Evolutionary conservation across 2,113 vertebrate species (phyloP).

Genomic region (Aegotheles bennettii): DNA sequence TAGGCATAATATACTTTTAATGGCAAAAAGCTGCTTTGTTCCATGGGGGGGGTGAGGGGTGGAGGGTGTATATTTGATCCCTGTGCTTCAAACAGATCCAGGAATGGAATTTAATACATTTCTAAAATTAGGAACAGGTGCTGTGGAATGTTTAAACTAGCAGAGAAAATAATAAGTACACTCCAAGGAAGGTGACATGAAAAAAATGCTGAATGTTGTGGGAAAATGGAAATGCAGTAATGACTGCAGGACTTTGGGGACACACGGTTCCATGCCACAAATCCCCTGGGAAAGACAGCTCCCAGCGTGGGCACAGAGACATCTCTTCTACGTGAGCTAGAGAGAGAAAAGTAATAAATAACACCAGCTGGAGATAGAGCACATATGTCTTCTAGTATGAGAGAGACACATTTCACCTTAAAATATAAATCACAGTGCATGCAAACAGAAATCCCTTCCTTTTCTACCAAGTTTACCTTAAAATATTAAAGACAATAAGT

Average conservation of each 20-base stretch:
- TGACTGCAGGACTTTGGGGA: neutral
- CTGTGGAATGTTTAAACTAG: constrained; percentile 37
- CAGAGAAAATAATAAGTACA: constrained; percentile 47
- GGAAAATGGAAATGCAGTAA: neutral
- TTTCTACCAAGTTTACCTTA: neutral
- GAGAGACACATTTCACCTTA: neutral
- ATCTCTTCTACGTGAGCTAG: neutral
- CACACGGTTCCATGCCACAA: neutral
- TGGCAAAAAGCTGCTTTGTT: constrained; percentile 51
- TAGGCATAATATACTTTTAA: constrained; percentile 18
- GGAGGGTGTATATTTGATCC: constrained; percentile 3
- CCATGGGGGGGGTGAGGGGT: neutral
- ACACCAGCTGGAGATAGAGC: neutral
- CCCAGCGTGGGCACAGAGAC: neutral
- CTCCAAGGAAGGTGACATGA: constrained; percentile 31
- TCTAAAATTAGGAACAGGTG: constrained; percentile 69
- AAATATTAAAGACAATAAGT: neutral
- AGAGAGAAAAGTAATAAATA: neutral
- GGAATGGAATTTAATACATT: constrained; percentile 61
- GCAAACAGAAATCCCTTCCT: neutral
- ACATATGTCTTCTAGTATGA: neutral
- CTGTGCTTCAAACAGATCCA: constrained; percentile 42
- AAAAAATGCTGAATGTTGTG: neutral
- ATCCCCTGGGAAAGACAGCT: neutral
- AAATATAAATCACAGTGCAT: neutral